These are phyloP conservation scores for Gryon sp. DNA, from an alignment of 1,140 invertebrate genomes.

Conservation along the genomic window DNA sequence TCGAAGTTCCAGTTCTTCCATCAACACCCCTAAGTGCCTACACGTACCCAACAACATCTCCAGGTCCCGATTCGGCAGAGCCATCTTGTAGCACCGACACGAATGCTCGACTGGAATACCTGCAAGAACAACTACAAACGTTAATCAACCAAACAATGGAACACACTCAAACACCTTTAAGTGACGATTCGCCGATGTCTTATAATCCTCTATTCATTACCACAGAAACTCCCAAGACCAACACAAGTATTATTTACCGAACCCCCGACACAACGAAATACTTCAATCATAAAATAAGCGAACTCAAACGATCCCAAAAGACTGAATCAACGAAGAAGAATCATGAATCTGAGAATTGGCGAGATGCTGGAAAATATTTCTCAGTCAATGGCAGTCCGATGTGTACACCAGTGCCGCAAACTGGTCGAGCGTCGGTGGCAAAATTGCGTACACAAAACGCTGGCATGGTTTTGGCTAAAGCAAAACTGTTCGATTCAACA, in stretches of 20 bases:
- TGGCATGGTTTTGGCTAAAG: constrained; percentile 85
- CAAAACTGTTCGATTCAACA: constrained; percentile 82
- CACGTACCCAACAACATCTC: too few species aligned
- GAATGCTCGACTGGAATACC: constrained; percentile 68
- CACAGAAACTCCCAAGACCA: constrained; percentile 4
- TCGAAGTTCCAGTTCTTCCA: neutral
- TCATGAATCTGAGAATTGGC: constrained; percentile 67
- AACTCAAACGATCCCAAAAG: constrained; percentile 70
- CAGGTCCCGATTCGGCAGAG: neutral
- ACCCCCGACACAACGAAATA: constrained; percentile 63
- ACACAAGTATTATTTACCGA: constrained; percentile 65
- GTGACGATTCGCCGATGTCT: constrained; percentile 51
- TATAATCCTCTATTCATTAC: neutral
- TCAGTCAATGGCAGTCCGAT: constrained; percentile 57
- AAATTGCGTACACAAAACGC: constrained; percentile 83
- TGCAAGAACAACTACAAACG: constrained; percentile 71
- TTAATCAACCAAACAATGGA: constrained; percentile 71
- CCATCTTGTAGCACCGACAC: constrained; percentile 70
- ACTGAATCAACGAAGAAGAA: constrained; percentile 9
- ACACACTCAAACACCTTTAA: constrained; percentile 64
- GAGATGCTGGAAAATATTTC: constrained; percentile 75
- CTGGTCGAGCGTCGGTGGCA: constrained; percentile 82
- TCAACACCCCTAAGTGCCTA: constrained; percentile 1
- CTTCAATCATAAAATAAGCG: constrained; percentile 71
- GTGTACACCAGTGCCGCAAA: constrained; percentile 69